Conservation (phyloP, 2,113 vertebrate genomes). For the Podarcis raffonei region DNA sequence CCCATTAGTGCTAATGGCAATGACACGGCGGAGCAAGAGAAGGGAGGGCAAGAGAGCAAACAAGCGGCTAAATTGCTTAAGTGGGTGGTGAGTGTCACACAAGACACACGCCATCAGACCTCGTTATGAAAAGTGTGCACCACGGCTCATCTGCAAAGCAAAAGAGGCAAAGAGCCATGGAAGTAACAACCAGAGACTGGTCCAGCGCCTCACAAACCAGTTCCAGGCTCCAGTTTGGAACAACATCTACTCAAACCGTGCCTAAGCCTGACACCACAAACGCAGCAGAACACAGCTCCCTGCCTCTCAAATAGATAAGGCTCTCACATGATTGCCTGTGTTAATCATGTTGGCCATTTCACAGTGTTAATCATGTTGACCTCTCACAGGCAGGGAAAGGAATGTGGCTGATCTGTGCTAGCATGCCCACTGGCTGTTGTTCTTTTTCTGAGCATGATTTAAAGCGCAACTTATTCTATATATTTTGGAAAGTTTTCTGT, state of each 20-base stretch:
- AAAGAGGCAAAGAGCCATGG: background rate
- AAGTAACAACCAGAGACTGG: background rate
- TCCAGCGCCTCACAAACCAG: background rate
- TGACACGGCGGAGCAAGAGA: background rate
- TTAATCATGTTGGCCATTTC: background rate
- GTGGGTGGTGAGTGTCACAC: background rate
- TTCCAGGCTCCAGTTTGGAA: background rate
- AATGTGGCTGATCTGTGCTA: background rate
- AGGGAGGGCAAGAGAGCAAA: slow-evolving; percentile 15
- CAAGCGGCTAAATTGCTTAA: slow-evolving; percentile 1
- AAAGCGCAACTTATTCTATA: background rate
- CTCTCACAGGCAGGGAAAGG: background rate
- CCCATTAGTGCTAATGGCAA: background rate
- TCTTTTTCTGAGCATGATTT: background rate
- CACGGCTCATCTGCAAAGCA: background rate
- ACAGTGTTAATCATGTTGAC: too few relatives aligned
- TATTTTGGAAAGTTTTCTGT: too few relatives aligned
- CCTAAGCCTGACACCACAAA: background rate
- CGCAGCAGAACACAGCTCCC: fast-evolving
- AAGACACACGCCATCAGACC: background rate
- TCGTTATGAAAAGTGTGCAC: background rate
- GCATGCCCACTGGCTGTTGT: background rate
- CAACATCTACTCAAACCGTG: background rate
- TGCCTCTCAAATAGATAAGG: background rate
- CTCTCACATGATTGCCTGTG: background rate